Evolutionary conservation across 2,888 invertebrate genomes (phyloP).

Genomic region (Sipunculus nudus): DNA sequence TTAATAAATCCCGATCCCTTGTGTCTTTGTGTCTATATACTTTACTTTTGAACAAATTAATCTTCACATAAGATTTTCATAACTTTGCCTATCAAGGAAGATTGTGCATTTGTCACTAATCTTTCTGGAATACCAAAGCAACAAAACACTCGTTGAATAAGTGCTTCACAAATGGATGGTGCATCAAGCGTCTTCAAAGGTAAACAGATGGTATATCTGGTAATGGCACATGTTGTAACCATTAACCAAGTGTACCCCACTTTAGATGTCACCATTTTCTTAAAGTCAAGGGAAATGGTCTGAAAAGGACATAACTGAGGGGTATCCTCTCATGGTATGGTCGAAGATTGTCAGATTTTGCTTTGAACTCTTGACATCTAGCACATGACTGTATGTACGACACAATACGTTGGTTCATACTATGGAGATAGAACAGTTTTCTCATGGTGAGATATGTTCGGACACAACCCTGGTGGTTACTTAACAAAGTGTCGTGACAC

Average conservation of each 20-base stretch:
- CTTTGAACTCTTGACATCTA: neutral
- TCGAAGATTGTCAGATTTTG: neutral
- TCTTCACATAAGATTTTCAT: neutral
- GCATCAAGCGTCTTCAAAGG: neutral
- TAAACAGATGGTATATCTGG: neutral
- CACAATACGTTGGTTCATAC: slow-evolving; percentile 3
- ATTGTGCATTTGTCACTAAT: neutral
- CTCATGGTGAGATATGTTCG: slow-evolving; percentile 1
- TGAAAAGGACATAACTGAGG: neutral
- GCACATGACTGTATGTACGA: slow-evolving; percentile 1
- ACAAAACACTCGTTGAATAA: neutral
- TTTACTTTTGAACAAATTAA: too few species aligned
- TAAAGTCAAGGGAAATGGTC: slow-evolving; percentile 2
- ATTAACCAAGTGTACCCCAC: neutral
- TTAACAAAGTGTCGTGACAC: neutral
- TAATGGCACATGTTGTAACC: neutral
- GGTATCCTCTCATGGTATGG: slow-evolving; percentile 1
- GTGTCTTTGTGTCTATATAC: too few species aligned
- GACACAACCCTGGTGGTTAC: neutral
- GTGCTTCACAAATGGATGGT: neutral
- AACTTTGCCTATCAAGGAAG: neutral
- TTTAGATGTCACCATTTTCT: neutral
- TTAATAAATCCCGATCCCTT: too few species aligned
- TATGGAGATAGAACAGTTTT: neutral
- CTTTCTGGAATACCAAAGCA: neutral